Evolutionary conservation across 1,140 invertebrate species (phyloP), one percentile per base, ranked within the genome.

Genomic region (Drosophila ercepeae): DNA sequence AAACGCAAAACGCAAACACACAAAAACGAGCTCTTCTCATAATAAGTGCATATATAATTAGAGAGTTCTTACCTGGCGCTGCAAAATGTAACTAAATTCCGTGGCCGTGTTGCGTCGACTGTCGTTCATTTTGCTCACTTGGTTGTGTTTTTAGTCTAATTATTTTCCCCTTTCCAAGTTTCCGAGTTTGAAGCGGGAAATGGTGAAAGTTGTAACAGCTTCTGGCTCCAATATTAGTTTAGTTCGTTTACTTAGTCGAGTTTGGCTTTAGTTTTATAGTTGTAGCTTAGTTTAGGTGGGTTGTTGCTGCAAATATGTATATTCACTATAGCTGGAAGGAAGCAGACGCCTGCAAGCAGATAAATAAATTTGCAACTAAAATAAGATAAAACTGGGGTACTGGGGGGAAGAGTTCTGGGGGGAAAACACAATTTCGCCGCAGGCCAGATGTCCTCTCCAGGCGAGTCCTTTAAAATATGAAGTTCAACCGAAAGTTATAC

Each of bases 21-120:
- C 21, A 4, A 21, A 21, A 21, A 25, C 25, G 23, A 9, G 19
- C 61, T 11, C 60, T 34, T 14, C 27, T 65, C 36, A 52, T 45
- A 50, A n/a, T 42, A 60, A 71, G 54, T 71, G 65, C 68, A 71
- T 60, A 23, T 11, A 32, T 71, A 71, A 71, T 71, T 71, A 52
- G 14, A 13, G 25, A 11, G 6, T 27, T 72, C 78, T 79, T 61
- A 91, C 90, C 90, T 91, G 90, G 41, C 90, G 84, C 54, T 91
- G 90, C 49, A 91, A 78, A 41, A 91, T 91, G 48, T 91, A 91
- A 75, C 90, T 91, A 32, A 91, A 91, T 79, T 91, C 90, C 41
- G 89, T 91, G 51, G 90, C 90, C 59, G 90, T 90, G 73, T 91
- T 90, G 57, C 90, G 75, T 70, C 90, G 75, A 68, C 78, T 91